Evolutionary conservation across 2,888 invertebrate genomes (phyloP), one percentile per base, ranked within the genome.

Genomic region (Limnephilus lunatus): DNA sequence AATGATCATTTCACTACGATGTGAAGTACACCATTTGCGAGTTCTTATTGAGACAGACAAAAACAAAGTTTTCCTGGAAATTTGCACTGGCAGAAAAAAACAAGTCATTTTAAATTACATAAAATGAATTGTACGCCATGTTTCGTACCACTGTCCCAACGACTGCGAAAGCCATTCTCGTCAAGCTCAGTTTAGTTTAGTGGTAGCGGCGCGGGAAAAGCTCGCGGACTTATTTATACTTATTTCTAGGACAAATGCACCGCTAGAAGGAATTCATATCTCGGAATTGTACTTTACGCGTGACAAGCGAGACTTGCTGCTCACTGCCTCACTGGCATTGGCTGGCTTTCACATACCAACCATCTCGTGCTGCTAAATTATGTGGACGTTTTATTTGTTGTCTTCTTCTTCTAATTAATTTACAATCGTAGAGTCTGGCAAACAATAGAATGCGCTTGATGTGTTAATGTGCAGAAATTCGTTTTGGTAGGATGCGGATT

Each of bases 121-220:
- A 44, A 44, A 44, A 44, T 44, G 12, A 44, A 48, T 25, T 5
- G 19, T 19, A 68, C 19, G 53, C 1, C 9, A n/a, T 68, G 68
- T 7, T 25, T 68, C 0, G 68, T 68, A 25, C 9, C 68, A 68
- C n/a, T 68, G 68, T 68, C 25, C 68, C 68, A 68, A 5, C 68
- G 68, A 7, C 25, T 68, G 25, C 68, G 2, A 25, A 68, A 68
- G 68, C 68, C 83, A 83, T 83, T 25, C 25, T 32, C 83, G 83
- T 35, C 83, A 83, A 83, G 83, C 39, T 32, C 83, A 35, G 83
- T 83, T 83, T 83, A 83, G 35, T 32, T 35, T 83, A 83, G 83
- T 39, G 83, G 83, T n/a, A 39, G 83, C 32, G 32, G 35, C 32
- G 2, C 19, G 83, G 83, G 32, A 83, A 32, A 83, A 83, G 25